Base-by-base conservation (phyloP, 2,888 invertebrate genomes). In the Patella caerulea region DNA sequence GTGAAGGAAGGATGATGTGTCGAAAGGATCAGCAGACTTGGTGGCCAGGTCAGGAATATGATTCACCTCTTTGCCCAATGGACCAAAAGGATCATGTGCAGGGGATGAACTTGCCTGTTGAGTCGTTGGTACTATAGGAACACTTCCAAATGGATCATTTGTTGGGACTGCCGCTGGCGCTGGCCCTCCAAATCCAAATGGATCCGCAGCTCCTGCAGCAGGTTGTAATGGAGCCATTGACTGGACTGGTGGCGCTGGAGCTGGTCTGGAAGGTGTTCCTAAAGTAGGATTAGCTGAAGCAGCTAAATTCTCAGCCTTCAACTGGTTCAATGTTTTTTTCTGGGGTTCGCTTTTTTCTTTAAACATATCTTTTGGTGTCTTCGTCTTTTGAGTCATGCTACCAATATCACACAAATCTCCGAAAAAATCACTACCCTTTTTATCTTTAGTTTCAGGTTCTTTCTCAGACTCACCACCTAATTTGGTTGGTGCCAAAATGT, bases 311-410 rank as follows among this genome's bases (percentile, higher is more conserved):
- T 76, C 82, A 17, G 78, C 79, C 73, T 84, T 84, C 78, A 89
- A 72, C 71, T 85, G 85, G 81, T 87, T 88, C 76, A 89, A 77
- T 52, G 85, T 82, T 79, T 84, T 87, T 79, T 87, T 89, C 12
- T 86, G 80, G 34, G 83, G 82, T 19, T 83, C 59, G 69, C 77
- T 82, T 34, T 83, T 56, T 29, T 85, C 85, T 55, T 80, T 83
- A 82, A 89, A 89, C 82, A 89, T 80, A 29, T 87, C 86, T 76
- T 87, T 88, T 15, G 87, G 87, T 19, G 65, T 12, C 14, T 65
- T 65, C 1, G 11, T 14, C 65, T 65, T 24, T 19, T 65, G 11
- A 65, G 11, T 24, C 12, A 65, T 24, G 14, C 65, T 15, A 3
- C 65, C 85, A 45, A 87, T 85, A 75, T 81, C 79, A 45, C 86